A percentile compares a stretch with the other conserved stretches of the same genome.
Conservation (phyloP, 1,140 invertebrate genomes). For the Leguminivora glycinivorella region DNA sequence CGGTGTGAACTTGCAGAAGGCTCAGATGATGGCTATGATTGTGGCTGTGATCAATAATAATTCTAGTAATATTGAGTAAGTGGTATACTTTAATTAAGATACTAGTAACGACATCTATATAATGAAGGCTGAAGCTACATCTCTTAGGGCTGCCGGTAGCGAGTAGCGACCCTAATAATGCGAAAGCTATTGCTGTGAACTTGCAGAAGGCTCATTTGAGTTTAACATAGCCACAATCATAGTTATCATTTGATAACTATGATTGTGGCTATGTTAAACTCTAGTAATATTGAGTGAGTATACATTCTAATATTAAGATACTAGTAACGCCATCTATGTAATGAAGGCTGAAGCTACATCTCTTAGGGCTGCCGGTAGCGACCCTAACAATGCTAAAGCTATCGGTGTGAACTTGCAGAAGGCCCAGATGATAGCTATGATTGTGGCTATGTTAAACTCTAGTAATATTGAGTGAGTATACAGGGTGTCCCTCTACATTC, state of each 20-base stretch:
- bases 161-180: constrained; percentile 75
- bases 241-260: constrained; percentile 69
- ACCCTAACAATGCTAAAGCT: constrained; percentile 72
- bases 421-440: constrained; percentile 70
- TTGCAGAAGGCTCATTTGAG: constrained; percentile 71
- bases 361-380: constrained; percentile 65
- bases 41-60: constrained; percentile 68
- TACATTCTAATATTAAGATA: not conserved
- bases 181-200: constrained; percentile 67
- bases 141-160: constrained; percentile 64
- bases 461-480: constrained; percentile 42
- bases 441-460: constrained; percentile 64
- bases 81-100: not conserved
- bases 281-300: constrained; percentile 42
- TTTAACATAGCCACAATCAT: constrained; percentile 71
- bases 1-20: constrained; percentile 71
- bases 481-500: no score
- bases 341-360: constrained; percentile 72
- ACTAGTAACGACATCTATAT: constrained; percentile 72
- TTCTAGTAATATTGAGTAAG: constrained; percentile 43
- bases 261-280: constrained; percentile 66
- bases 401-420: constrained; percentile 73
- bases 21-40: constrained; percentile 71
- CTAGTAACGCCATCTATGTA: constrained; percentile 70
- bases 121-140: constrained; percentile 71